A percentile compares a stretch with the other conserved stretches of the same genome.
Conservation (phyloP, 2,888 invertebrate genomes). For the Archips xylosteana region DNA sequence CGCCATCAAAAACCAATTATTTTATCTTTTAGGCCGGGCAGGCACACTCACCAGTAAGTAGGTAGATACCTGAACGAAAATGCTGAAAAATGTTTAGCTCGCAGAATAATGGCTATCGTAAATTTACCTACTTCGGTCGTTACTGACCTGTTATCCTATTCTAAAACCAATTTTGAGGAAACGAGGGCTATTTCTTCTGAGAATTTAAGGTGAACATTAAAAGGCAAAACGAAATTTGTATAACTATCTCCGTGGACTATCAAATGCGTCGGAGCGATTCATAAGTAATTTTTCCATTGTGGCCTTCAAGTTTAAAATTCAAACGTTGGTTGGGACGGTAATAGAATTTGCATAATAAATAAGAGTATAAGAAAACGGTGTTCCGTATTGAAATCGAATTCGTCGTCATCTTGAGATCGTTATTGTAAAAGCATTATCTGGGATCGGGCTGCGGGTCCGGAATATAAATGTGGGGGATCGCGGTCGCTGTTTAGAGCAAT, state of each 20-base stretch:
- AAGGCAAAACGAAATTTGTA: conserved; percentile 36
- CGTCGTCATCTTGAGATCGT: conserved; percentile 72
- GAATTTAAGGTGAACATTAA: conserved; percentile 38
- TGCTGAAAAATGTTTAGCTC: conserved; percentile 37
- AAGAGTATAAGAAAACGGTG: conserved; percentile 53
- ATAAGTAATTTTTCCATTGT: conserved; percentile 41
- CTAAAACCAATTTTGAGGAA: conserved; percentile 41
- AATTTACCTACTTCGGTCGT: conserved; percentile 37
- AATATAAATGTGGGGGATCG: conserved; percentile 76
- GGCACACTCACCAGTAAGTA: conserved; percentile 12
- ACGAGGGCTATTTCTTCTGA: conserved; percentile 29
- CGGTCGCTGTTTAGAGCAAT: conserved; percentile 69
- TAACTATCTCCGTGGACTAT: conserved; percentile 18
- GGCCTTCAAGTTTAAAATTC: conserved; percentile 51
- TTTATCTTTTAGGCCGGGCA: background rate
- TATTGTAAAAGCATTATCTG: conserved; percentile 82
- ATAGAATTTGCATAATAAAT: conserved; percentile 65
- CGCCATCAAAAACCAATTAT: conserved; percentile 7
- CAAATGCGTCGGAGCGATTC: conserved; percentile 22
- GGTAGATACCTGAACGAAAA: conserved; percentile 28
- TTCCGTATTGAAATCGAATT: conserved; percentile 72
- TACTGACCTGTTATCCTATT: conserved; percentile 42
- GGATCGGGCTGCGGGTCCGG: conserved; percentile 67
- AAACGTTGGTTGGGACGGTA: conserved; percentile 44
- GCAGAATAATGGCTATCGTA: conserved; percentile 38